Percentiles rank a stretch among this genome's conserved stretches.
These are phyloP conservation scores for Leptura quadrifasciata DNA, from an alignment of 2,888 invertebrate genomes.

Conservation along the genomic window DNA sequence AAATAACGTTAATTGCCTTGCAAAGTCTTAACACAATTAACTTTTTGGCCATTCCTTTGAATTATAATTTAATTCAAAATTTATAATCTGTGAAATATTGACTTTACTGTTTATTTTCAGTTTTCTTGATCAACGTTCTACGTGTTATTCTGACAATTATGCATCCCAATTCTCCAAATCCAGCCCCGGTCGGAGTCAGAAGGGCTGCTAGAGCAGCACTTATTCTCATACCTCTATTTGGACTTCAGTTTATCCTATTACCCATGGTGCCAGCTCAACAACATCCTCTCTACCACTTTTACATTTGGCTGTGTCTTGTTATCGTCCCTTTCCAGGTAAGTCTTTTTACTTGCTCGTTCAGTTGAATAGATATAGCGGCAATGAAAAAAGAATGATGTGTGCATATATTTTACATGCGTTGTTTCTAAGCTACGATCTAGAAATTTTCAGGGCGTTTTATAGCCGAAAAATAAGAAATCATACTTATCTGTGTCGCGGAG, in stretches of 20 bases:
- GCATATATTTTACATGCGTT: no score
- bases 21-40: not conserved
- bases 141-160: slow-evolving; percentile 80
- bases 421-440: no score
- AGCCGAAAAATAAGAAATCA: no score
- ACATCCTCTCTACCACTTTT: slow-evolving; percentile 77
- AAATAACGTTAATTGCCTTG: not conserved
- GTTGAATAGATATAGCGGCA: not conserved
- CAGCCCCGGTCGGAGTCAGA: slow-evolving; percentile 77
- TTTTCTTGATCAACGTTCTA: slow-evolving; percentile 82
- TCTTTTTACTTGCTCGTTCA: slow-evolving; percentile 4
- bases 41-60: not conserved
- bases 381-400: not conserved
- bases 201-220: slow-evolving; percentile 84
- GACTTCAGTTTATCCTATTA: slow-evolving; percentile 83
- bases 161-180: slow-evolving; percentile 79
- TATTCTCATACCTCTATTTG: slow-evolving; percentile 86
- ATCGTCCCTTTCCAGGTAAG: slow-evolving; percentile 83
- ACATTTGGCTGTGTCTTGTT: slow-evolving; percentile 81
- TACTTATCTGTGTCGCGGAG: no score
- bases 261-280: slow-evolving; percentile 80
- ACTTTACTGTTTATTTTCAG: slow-evolving; percentile 69
- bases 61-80: not conserved
- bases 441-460: no score
- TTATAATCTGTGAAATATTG: not conserved